Base-by-base conservation (phyloP, 2,888 invertebrate species). In the Limnephilus rhombicus region DNA sequence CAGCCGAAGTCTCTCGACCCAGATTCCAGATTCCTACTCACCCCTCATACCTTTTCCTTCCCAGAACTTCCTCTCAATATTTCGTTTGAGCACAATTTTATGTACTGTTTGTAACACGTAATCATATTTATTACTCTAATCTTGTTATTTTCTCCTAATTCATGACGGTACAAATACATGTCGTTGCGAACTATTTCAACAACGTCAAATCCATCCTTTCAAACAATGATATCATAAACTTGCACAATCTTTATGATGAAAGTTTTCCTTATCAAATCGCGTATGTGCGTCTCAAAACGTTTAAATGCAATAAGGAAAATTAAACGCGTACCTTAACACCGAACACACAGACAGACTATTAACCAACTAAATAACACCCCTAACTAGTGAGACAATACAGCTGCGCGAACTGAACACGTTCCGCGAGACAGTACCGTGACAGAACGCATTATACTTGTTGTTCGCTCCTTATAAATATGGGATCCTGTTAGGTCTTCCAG, bases 401-500 rank as follows among this genome's bases (percentile, higher is more conserved):
- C 37, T n/a, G 68, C 68, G 80, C 68, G 80, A 80, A 45, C n/a
- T 45, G 80, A 89, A 89, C 80, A 80, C 80, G 80, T 80, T 37
- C 68, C n/a, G 37, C 41, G 80, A 24, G 88, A 80, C 37, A 89
- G 88, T n/a, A 80, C 80, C 80, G 41, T 89, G 88, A 89, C 88
- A 89, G 88, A 34, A 89, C 34, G 53, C 88, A 80, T 89, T 89
- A 89, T 24, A 86, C 88, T 4, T 24, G 80, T 53, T 80, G 37
- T 80, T 89, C 88, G 45, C 49, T 89, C 88, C 88, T 80, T 89
- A 89, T 80, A 89, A 89, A 89, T 89, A 89, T 89, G 80, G 88
- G 80, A 89, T 34, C 68, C 88, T n/a, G 86, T 31, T 68, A n/a
- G 68, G 68, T 88, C 34, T 80, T 80, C 68, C 15, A 7, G 37